These are phyloP conservation scores for Pycnomerus fuliginosus DNA, from an alignment of 2,888 invertebrate species.

Conservation along the genomic window DNA sequence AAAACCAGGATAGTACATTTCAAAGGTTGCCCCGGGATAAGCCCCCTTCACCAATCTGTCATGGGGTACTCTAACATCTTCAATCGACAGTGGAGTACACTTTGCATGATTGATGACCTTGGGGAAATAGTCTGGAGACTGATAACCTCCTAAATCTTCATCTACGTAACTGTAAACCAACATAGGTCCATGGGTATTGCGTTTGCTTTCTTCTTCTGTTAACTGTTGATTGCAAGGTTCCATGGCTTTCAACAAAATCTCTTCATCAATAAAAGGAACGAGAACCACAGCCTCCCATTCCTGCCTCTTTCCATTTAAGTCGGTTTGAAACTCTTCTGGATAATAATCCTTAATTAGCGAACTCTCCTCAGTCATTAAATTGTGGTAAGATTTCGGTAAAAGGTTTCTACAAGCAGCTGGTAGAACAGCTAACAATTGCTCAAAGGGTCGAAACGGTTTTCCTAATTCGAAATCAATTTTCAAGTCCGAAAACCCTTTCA, in stretches of 20 bases:
- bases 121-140: slow-evolving; percentile 66
- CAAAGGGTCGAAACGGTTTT: slow-evolving; percentile 88
- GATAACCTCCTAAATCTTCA: slow-evolving; percentile 59
- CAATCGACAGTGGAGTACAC: slow-evolving; percentile 55
- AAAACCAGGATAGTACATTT: slow-evolving; percentile 85
- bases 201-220: slow-evolving; percentile 65
- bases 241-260: slow-evolving; percentile 72
- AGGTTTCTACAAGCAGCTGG: slow-evolving; percentile 82
- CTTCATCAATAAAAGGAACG: slow-evolving; percentile 89
- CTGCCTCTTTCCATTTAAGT: slow-evolving; percentile 92
- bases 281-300: slow-evolving; percentile 97
- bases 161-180: slow-evolving; percentile 69
- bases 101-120: slow-evolving; percentile 60
- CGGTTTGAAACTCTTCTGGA: slow-evolving; percentile 86
- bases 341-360: slow-evolving; percentile 90
- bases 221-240: slow-evolving; percentile 64
- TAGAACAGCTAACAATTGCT: slow-evolving; percentile 85
- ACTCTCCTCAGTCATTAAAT: slow-evolving; percentile 71
- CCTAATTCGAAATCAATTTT: slow-evolving; percentile 82
- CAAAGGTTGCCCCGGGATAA: slow-evolving; percentile 64
- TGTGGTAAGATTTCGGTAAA: slow-evolving; percentile 75
- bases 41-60: slow-evolving; percentile 68
- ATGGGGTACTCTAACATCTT: slow-evolving; percentile 61
- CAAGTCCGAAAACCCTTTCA: slow-evolving; percentile 70
- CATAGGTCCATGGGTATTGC: slow-evolving; percentile 90